phyloP scores from a whole-genome alignment of 2,113 vertebrate species.

The Carassius gibelio region DNA sequence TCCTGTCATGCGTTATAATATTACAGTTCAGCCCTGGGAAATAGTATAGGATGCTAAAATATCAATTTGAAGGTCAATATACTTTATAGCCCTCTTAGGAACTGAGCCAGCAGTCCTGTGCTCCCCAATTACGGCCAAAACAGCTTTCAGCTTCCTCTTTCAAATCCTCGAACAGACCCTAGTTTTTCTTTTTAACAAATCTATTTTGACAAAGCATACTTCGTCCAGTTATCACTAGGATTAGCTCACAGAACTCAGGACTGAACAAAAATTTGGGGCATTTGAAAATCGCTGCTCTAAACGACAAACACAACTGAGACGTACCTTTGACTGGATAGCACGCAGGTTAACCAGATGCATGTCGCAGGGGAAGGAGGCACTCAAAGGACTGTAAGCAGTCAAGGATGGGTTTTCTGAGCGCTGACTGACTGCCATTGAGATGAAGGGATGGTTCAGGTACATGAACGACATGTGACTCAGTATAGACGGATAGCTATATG shows the following conservation, averaged over 20 bases:
- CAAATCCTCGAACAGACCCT: background rate
- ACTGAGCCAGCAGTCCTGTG: background rate
- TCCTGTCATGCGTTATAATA: slow-evolving; percentile 19
- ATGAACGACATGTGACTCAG: slow-evolving; percentile 82
- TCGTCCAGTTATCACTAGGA: too few species aligned
- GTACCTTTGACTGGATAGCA: slow-evolving; percentile 86
- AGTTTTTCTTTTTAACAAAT: too few species aligned
- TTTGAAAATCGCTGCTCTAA: background rate
- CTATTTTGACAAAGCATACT: too few species aligned
- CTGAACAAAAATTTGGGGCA: too few species aligned
- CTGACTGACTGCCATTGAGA: slow-evolving; percentile 75
- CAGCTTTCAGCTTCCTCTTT: slow-evolving; percentile 8
- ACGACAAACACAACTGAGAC: background rate
- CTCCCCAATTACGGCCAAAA: background rate
- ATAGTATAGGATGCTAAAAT: background rate
- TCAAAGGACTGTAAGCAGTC: slow-evolving; percentile 76
- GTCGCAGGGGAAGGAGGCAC: slow-evolving; percentile 85
- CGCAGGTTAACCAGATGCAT: slow-evolving; percentile 87
- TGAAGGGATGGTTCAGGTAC: slow-evolving; percentile 83
- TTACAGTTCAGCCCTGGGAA: slow-evolving; percentile 1
- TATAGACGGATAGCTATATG: slow-evolving; percentile 85
- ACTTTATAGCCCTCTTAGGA: slow-evolving; percentile 11
- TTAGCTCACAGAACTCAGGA: too few species aligned
- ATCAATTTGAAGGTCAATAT: slow-evolving; percentile 12
- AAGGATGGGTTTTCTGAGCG: slow-evolving; percentile 64